These are phyloP conservation scores for Piscicola geometra DNA, from an alignment of 2,888 invertebrate genomes.

Conservation along the genomic window DNA sequence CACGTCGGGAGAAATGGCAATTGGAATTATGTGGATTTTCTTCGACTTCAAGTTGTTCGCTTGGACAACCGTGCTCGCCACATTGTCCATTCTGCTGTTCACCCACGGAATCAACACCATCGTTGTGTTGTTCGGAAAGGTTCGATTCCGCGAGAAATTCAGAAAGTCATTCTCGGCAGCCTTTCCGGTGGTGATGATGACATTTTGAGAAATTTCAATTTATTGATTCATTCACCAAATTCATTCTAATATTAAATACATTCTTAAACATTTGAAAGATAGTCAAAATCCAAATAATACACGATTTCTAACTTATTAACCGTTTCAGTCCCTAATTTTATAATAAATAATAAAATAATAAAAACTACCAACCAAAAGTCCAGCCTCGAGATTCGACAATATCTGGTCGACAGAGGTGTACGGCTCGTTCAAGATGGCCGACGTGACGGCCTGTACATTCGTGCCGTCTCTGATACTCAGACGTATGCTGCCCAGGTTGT, in stretches of 20 bases:
- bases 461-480: slow-evolving; percentile 27
- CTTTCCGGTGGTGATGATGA: too few relatives aligned
- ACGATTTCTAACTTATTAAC: background rate
- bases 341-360: background rate
- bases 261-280: background rate
- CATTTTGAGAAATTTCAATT: too few relatives aligned
- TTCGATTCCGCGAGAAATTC: slow-evolving; percentile 9
- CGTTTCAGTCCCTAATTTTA: background rate
- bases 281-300: background rate
- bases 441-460: background rate
- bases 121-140: slow-evolving; percentile 21
- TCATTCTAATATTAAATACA: too few relatives aligned
- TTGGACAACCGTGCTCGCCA: slow-evolving; percentile 5
- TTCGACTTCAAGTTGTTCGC: slow-evolving; percentile 23
- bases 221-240: too few relatives aligned
- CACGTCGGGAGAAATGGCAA: slow-evolving; percentile 30
- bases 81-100: slow-evolving; percentile 32
- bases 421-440: background rate
- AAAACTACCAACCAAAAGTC: background rate
- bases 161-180: slow-evolving; percentile 17
- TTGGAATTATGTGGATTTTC: slow-evolving; percentile 17
- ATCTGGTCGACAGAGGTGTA: slow-evolving; percentile 13
- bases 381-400: slow-evolving; percentile 21
- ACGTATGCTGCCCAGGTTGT: background rate
- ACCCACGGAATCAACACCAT: slow-evolving; percentile 22